A percentile compares a stretch with the other conserved stretches of the same genome.
These are phyloP conservation scores for Alosa alosa DNA, from an alignment of 2,113 vertebrate genomes.

Conservation along the genomic window DNA sequence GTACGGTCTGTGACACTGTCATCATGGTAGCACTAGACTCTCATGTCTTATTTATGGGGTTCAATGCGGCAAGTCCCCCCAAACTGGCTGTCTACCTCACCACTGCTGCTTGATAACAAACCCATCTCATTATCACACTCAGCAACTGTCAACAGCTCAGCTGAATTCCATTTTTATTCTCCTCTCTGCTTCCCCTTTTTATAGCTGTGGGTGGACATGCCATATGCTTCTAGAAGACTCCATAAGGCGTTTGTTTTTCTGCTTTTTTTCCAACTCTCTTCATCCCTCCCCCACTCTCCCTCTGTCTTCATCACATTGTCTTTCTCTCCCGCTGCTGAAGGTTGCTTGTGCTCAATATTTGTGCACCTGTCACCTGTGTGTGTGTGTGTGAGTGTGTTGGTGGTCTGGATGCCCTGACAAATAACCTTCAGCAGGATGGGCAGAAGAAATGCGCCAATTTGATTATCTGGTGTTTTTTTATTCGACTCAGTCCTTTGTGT, in stretches of 20 bases:
- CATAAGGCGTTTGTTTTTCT: constrained; percentile 49
- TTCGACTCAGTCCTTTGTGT: no score
- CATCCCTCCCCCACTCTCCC: background rate
- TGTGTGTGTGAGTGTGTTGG: constrained; percentile 11
- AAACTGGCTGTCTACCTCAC: background rate
- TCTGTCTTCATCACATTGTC: background rate
- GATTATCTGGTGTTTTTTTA: no score
- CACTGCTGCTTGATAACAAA: background rate
- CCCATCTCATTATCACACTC: background rate
- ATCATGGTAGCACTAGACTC: background rate
- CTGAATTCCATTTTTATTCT: constrained; percentile 29
- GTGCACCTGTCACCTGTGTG: background rate
- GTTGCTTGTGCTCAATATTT: constrained; percentile 6
- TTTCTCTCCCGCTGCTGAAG: background rate
- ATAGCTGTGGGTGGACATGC: constrained; percentile 49
- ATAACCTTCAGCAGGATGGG: background rate
- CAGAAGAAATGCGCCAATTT: background rate
- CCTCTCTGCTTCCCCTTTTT: background rate
- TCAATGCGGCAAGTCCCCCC: background rate
- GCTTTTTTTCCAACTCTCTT: background rate
- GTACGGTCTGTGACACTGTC: background rate
- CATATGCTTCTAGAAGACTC: constrained; percentile 47
- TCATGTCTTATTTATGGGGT: constrained; percentile 12
- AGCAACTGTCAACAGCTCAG: constrained; percentile 34
- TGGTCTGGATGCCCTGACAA: constrained; percentile 24